Evolutionary conservation across 2,797 vertebrate species (phyloP), one percentile per base, ranked within the genome.

Genomic region (Sebastiscus tertius): DNA sequence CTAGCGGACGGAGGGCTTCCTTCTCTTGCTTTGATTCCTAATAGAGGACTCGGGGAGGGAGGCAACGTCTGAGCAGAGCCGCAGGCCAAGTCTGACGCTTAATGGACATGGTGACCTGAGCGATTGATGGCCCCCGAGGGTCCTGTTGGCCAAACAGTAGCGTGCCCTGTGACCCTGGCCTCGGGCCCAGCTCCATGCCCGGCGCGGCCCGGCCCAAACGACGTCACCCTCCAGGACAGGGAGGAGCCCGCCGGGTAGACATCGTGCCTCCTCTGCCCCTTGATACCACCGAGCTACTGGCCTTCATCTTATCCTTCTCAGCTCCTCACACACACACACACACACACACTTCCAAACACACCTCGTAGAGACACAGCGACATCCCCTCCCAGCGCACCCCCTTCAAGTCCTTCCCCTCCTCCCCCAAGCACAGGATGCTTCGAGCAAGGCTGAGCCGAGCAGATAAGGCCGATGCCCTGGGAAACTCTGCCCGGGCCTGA

Each of bases 381-480:
- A 89, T 88, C 88, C 88, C 92, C 88, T 86, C 86, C 83, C 77
- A 78, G 70, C 72, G 70, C 75, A 81, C 27, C 75, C 79, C 85
- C 74, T 71, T 70, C n/a, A 2, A 75, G 58, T 82, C 66, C 86
- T 90, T 84, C 83, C 86, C 87, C 80, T 80, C 90, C 90, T 88
- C 87, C 84, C 92, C 92, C 84, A 86, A 87, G 94, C 93, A 95
- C 96, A 97, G 97, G 96, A 98, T 98, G 94, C 75, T 76, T 94
- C 92, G 86, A 92, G 88, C 89, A 80, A 90, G 92, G 93, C 95
- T 96, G 95, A 95, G 87, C 66, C 54, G 91, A 90, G 89, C 84
- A 96, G 95, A 97, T 96, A 96, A 96, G 95, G 86, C 93, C 84
- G 90, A 93, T 94, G 95, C 94, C 95, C 95, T 96, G 95, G 95